Base-by-base conservation (phyloP, 2,113 vertebrate species). In the Paraplagusia blochii region DNA sequence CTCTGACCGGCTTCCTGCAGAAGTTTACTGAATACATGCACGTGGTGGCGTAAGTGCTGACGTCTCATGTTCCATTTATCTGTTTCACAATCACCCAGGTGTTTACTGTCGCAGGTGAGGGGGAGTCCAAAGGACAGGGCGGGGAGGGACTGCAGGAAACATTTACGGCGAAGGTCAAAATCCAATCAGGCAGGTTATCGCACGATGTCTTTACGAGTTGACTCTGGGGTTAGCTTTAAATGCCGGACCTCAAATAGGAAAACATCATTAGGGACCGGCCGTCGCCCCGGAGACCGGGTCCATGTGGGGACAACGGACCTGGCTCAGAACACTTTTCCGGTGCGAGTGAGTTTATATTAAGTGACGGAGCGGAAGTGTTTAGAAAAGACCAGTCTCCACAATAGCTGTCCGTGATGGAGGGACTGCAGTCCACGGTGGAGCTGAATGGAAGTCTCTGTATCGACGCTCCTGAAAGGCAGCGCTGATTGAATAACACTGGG, bases 1-100 rank as follows among this genome's bases (percentile, higher is more conserved):
- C 72, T 2, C 92, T 99, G 40, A 88, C 92, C 0, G 17, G 6
- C 0, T 99, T 98, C 85, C 78, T 99, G 53, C 57, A 58, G 18
- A 96, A 94, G 76, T 99, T 99, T 11, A n/a, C 69, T 0, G 51
- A 86, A 69, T 99, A 95, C 89, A 97, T 99, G 95, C 94, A 93
- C 1, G 90, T 85, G 35, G 89, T 99, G 13, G 96, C 94, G 97
- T 99, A 87, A 96, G 85, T 77, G 9, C 39, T 38, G 11, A 18
- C 14, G 7, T 14, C 8, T 18, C 15, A 1, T 11, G 9, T 47
- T 13, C 2, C 11, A 7, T 7, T 47, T 29, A 40, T 64, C 7
- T 2, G 11, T 63, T 49, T 4, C 44, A 45, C 58, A 53, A 63
- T 50, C 22, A 15, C 13, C 11, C 0, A 16, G 64, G 35, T 43